Evolutionary conservation across 2,888 invertebrate genomes (phyloP).

Genomic region (Liodrosophila aerea): DNA sequence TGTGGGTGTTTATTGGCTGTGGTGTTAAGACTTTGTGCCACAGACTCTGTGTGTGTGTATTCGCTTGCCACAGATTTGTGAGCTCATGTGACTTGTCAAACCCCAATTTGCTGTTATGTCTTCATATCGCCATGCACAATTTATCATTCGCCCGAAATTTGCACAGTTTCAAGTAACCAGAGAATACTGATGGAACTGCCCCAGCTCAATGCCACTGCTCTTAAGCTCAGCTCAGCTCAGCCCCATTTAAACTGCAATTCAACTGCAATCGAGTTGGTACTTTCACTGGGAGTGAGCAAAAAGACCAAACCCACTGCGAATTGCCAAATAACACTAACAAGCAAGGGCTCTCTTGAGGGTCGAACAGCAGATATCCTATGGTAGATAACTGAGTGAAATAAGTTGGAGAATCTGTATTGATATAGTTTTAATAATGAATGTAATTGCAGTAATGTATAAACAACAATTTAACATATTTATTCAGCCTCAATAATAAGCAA

Average conservation of each 20-base stretch:
- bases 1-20: constrained; percentile 43
- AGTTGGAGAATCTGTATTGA: too few species aligned
- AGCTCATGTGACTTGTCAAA: constrained; percentile 42
- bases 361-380: neutral
- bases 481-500: too few species aligned
- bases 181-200: constrained; percentile 4
- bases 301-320: constrained; percentile 33
- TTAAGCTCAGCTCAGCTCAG: constrained; percentile 14
- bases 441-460: too few species aligned
- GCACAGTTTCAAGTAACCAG: constrained; percentile 52
- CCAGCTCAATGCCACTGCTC: neutral
- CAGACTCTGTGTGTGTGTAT: constrained; percentile 40
- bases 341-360: too few species aligned
- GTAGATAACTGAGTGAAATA: too few species aligned
- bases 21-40: constrained; percentile 54
- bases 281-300: constrained; percentile 66
- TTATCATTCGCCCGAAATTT: constrained; percentile 49
- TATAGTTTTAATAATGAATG: too few species aligned
- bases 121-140: constrained; percentile 57
- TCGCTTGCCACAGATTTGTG: constrained; percentile 44
- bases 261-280: constrained; percentile 68
- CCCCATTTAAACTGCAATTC: constrained; percentile 67
- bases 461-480: too few species aligned
- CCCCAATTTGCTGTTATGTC: constrained; percentile 66
- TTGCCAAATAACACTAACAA: constrained; percentile 19